phyloP scores from a whole-genome alignment of 1,140 invertebrate genomes.

The Sinonovacula constricta region DNA sequence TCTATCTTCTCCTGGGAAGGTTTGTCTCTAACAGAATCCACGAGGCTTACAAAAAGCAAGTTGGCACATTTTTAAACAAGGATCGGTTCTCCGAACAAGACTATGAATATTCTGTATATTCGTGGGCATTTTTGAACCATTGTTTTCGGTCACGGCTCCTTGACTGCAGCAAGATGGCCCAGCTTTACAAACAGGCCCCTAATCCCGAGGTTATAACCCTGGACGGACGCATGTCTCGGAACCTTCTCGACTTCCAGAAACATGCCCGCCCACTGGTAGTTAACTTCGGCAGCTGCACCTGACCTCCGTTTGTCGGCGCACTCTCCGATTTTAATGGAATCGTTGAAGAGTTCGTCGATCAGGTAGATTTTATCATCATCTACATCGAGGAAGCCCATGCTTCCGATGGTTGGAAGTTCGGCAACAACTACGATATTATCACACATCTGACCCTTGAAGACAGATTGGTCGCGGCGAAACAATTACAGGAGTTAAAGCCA shows the following conservation, averaged over 20 bases:
- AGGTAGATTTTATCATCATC: conserved; percentile 62
- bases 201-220: conserved; percentile 19
- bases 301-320: conserved; percentile 67
- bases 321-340: conserved; percentile 56
- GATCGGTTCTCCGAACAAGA: conserved; percentile 8
- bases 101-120: background rate
- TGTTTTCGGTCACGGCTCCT: background rate
- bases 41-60: background rate
- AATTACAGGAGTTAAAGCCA: conserved; percentile 19
- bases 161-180: conserved; percentile 7
- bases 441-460: conserved; percentile 57
- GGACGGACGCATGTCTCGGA: conserved; percentile 1
- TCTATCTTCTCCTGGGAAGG: conserved; percentile 3
- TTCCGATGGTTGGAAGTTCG: conserved; percentile 58
- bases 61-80: background rate
- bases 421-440: conserved; percentile 39
- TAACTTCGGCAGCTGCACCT: too few species aligned
- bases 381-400: conserved; percentile 67
- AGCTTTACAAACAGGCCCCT: background rate
- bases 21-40: background rate
- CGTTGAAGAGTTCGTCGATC: conserved; percentile 46
- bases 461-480: conserved; percentile 57
- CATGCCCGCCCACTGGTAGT: conserved; percentile 55
- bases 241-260: conserved; percentile 51
- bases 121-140: background rate